These are phyloP conservation scores for Aleiodes testaceus DNA, from an alignment of 2,888 invertebrate species.

Conservation along the genomic window DNA sequence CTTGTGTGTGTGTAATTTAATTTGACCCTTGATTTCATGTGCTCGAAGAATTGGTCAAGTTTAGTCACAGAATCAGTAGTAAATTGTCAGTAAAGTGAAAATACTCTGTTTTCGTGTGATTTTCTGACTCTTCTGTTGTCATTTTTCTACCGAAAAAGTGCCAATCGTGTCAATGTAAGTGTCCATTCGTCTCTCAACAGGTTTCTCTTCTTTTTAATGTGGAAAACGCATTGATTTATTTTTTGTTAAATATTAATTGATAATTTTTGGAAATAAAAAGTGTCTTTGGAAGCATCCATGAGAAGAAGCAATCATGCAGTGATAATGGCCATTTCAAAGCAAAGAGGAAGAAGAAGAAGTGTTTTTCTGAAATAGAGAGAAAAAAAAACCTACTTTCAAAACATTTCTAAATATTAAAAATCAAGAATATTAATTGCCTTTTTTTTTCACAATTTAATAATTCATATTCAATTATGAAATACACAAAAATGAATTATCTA, in stretches of 20 bases:
- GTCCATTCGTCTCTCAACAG: too few species aligned
- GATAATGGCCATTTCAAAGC: slow-evolving; percentile 55
- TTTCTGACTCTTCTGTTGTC: too few species aligned
- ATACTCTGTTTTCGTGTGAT: background rate
- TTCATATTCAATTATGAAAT: background rate
- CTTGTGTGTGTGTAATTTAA: too few species aligned
- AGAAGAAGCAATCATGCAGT: slow-evolving; percentile 56
- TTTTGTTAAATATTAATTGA: background rate
- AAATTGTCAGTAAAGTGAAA: background rate
- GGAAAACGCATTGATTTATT: too few species aligned
- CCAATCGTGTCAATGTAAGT: too few species aligned
- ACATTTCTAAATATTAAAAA: slow-evolving; percentile 5
- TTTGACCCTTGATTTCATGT: too few species aligned
- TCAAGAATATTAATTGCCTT: background rate
- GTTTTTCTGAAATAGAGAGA: slow-evolving; percentile 63
- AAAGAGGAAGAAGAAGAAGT: slow-evolving; percentile 57
- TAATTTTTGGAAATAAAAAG: slow-evolving; percentile 34
- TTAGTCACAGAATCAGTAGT: too few species aligned
- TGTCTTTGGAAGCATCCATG: slow-evolving; percentile 31
- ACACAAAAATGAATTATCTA: background rate
- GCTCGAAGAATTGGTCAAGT: too few species aligned
- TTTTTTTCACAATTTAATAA: slow-evolving; percentile 20
- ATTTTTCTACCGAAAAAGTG: too few species aligned
- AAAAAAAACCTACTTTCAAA: slow-evolving; percentile 47
- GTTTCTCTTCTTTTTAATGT: too few species aligned